Conservation (phyloP, 37 sponge, comb jelly and placozoan genomes). For the Tethya wilhelma region DNA sequence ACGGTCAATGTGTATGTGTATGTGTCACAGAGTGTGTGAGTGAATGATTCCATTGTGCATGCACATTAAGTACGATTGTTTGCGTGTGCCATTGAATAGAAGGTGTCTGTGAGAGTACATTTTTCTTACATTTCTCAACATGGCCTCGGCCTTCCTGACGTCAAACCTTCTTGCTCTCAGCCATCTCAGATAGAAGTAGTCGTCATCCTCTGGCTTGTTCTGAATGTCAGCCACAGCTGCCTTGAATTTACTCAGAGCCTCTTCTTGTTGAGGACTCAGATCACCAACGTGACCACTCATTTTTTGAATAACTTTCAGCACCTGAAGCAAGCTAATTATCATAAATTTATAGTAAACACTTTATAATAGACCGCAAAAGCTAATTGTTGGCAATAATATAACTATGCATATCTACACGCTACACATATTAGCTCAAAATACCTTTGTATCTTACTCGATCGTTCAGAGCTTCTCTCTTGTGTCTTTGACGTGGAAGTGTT, state of each 20-base stretch:
- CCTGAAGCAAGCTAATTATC: no score
- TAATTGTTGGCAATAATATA: no score
- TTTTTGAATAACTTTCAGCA: neutral
- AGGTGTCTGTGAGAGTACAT: neutral
- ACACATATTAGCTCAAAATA: no score
- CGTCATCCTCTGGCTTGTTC: conserved; percentile 53
- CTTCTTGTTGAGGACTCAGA: conserved; percentile 61
- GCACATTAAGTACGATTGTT: neutral
- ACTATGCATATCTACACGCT: no score
- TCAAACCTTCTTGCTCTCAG: conserved; percentile 70
- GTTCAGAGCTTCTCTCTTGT: no score
- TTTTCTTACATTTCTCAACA: conserved; percentile 69
- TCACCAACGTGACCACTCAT: conserved; percentile 85
- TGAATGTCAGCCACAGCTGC: conserved; percentile 51
- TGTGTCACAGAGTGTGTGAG: no score
- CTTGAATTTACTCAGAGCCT: conserved; percentile 54
- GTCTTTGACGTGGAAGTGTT: no score
- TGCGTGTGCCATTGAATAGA: neutral
- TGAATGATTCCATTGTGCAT: no score
- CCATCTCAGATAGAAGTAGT: conserved; percentile 68
- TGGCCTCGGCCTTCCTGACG: conserved; percentile 56
- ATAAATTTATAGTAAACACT: no score
- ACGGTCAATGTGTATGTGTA: neutral
- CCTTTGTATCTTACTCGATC: no score
- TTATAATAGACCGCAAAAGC: no score